Percentiles rank a stretch among this genome's conserved stretches.
Evolutionary conservation across 2,797 vertebrate genomes (phyloP).

Genomic region (Enteromius anoplus): DNA sequence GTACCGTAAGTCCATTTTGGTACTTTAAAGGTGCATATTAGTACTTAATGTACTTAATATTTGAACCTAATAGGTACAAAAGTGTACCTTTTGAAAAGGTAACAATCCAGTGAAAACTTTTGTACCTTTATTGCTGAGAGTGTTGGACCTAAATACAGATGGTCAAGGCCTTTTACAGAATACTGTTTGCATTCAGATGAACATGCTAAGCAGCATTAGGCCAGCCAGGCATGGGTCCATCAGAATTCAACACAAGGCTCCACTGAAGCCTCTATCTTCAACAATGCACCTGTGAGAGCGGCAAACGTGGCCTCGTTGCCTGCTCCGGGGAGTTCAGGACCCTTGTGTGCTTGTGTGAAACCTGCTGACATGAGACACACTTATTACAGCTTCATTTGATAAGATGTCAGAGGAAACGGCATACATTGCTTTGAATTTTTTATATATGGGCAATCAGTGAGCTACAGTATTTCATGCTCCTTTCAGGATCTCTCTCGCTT

Average conservation of each 20-base stretch:
- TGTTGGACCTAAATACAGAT: slow-evolving; percentile 71
- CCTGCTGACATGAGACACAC: slow-evolving; percentile 69
- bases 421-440: slow-evolving; percentile 72
- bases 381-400: slow-evolving; percentile 64
- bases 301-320: slow-evolving; percentile 74
- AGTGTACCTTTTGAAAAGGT: no score
- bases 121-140: no score
- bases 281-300: slow-evolving; percentile 78
- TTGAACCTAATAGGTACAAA: no score
- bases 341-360: slow-evolving; percentile 68
- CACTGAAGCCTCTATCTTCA: slow-evolving; percentile 78
- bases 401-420: slow-evolving; percentile 64
- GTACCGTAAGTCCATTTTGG: no score
- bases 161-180: slow-evolving; percentile 63
- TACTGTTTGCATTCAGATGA: slow-evolving; percentile 72
- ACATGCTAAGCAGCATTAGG: slow-evolving; percentile 73
- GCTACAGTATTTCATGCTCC: slow-evolving; percentile 66
- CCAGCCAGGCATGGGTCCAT: slow-evolving; percentile 68
- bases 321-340: slow-evolving; percentile 70
- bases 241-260: slow-evolving; percentile 69
- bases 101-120: no score
- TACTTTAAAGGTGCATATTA: no score
- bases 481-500: slow-evolving; percentile 25
- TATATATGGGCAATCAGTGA: slow-evolving; percentile 77
- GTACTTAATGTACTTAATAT: no score